These are phyloP conservation scores for Brachyptera putata DNA, from an alignment of 2,888 invertebrate species.

Conservation along the genomic window DNA sequence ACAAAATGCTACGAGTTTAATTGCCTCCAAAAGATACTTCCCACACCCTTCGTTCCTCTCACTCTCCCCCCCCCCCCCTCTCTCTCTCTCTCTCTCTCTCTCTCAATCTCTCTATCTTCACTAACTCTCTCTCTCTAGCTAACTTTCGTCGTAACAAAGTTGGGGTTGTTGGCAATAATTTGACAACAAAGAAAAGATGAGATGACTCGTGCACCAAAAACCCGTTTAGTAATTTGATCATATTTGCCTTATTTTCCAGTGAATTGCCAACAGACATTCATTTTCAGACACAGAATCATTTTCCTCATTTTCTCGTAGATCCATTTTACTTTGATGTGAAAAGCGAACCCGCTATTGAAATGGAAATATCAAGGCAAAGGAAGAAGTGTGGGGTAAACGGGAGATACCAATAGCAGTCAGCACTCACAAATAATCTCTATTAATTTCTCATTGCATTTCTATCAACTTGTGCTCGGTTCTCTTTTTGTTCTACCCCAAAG, in stretches of 20 bases:
- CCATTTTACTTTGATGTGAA: conserved; percentile 14
- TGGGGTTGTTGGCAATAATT: not conserved
- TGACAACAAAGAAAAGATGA: conserved; percentile 1
- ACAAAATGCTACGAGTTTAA: too few relatives aligned
- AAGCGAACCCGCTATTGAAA: too few relatives aligned
- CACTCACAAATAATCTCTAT: conserved; percentile 33
- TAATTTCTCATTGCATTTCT: conserved; percentile 33
- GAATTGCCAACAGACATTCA: conserved; percentile 8
- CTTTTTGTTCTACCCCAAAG: conserved; percentile 19
- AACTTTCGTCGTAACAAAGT: too few relatives aligned
- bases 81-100: too few relatives aligned
- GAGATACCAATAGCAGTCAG: not conserved
- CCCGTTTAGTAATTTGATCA: conserved; percentile 27
- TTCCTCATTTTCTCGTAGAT: conserved; percentile 3
- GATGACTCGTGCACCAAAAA: conserved; percentile 8
- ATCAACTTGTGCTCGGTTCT: conserved; percentile 2
- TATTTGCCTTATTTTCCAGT: conserved; percentile 15
- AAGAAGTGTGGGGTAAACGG: too few relatives aligned
- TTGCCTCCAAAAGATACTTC: too few relatives aligned
- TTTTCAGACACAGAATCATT: not conserved
- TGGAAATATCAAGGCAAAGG: conserved; percentile 12
- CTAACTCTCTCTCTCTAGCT: too few relatives aligned
- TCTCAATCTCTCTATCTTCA: too few relatives aligned
- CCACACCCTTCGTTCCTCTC: too few relatives aligned
- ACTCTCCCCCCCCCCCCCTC: too few relatives aligned